These are phyloP conservation scores for Hyles euphorbiae DNA, from an alignment of 1,140 invertebrate genomes.

Conservation along the genomic window DNA sequence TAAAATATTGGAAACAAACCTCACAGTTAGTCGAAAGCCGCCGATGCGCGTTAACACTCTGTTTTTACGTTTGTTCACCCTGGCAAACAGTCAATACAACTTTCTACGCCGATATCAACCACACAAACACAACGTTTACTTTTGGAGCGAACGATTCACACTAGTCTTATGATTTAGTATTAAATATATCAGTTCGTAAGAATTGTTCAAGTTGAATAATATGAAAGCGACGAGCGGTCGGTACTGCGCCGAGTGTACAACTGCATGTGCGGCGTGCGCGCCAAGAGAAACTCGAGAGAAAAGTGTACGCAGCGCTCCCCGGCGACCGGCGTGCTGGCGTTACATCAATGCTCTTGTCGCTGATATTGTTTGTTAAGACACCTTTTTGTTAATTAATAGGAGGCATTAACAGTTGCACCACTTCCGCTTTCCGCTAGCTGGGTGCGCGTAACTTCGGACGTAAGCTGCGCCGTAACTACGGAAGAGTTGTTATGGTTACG, in stretches of 20 bases:
- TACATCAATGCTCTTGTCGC: slow-evolving; percentile 60
- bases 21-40: slow-evolving; percentile 49
- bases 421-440: slow-evolving; percentile 42
- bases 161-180: slow-evolving; percentile 16
- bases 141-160: slow-evolving; percentile 22
- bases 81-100: slow-evolving; percentile 26
- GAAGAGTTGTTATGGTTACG: slow-evolving; percentile 12
- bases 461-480: slow-evolving; percentile 12
- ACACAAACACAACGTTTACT: slow-evolving; percentile 32
- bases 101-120: slow-evolving; percentile 32
- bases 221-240: slow-evolving; percentile 35
- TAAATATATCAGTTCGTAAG: slow-evolving; percentile 7
- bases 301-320: slow-evolving; percentile 44
- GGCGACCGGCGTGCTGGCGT: slow-evolving; percentile 24
- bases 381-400: slow-evolving; percentile 32
- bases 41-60: slow-evolving; percentile 21
- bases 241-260: slow-evolving; percentile 26
- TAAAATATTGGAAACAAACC: slow-evolving; percentile 37
- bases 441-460: slow-evolving; percentile 17
- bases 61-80: slow-evolving; percentile 32
- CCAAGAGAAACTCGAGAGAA: slow-evolving; percentile 65
- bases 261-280: too few species aligned
- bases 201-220: slow-evolving; percentile 8
- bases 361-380: slow-evolving; percentile 29
- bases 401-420: slow-evolving; percentile 17